Percentiles rank a stretch among this genome's conserved stretches.
Evolutionary conservation across 2,888 invertebrate species (phyloP).

Genomic region (Ichneumon xanthorius): DNA sequence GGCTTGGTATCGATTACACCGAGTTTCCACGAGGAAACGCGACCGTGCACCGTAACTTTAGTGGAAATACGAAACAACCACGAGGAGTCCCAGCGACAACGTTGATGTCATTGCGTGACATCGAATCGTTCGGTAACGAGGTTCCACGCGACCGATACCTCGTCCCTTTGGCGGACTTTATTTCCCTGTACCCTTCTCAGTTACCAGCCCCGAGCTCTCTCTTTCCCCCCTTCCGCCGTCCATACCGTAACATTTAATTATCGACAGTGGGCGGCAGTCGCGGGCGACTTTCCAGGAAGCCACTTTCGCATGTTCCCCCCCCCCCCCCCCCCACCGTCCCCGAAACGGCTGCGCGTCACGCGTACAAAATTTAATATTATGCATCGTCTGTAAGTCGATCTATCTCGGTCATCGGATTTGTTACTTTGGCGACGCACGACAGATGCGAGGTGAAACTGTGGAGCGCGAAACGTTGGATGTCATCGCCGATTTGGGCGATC

Average conservation of each 20-base stretch:
- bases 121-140: slow-evolving; percentile 32
- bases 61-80: slow-evolving; percentile 54
- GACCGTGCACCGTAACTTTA: slow-evolving; percentile 55
- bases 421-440: not conserved
- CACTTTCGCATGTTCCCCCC: not conserved
- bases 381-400: not conserved
- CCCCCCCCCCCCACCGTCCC: not conserved
- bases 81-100: not conserved
- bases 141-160: not conserved
- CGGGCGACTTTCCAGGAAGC: slow-evolving; percentile 10
- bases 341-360: not conserved
- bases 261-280: too few species aligned
- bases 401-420: not conserved
- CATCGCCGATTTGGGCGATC: not conserved
- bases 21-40: slow-evolving; percentile 67
- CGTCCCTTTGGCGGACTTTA: not conserved
- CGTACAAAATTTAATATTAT: not conserved
- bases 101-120: slow-evolving; percentile 58
- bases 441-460: not conserved
- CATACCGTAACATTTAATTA: slow-evolving; percentile 26
- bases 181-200: not conserved
- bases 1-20: slow-evolving; percentile 74
- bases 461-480: not conserved
- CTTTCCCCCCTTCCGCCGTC: slow-evolving; percentile 7
- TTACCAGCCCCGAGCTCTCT: not conserved